A percentile compares a stretch with the other conserved stretches of the same genome.
These are phyloP conservation scores for Acarapis woodi DNA, from an alignment of 1,140 invertebrate species.

Conservation along the genomic window DNA sequence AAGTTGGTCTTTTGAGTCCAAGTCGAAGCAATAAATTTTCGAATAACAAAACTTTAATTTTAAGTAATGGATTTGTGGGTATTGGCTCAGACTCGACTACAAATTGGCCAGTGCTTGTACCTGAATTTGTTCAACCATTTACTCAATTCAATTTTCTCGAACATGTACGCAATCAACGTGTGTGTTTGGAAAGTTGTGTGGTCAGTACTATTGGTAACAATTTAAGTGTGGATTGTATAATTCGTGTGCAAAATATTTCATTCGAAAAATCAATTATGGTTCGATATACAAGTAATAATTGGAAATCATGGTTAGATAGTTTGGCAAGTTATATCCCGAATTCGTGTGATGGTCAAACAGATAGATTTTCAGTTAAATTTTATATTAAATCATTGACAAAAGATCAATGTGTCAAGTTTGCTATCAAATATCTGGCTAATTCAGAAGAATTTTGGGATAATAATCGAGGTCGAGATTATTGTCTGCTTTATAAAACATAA, in stretches of 20 bases:
- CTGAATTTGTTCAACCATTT: slow-evolving; percentile 43
- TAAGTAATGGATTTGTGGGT: neutral
- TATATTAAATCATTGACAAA: slow-evolving; percentile 14
- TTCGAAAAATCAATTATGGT: slow-evolving; percentile 68
- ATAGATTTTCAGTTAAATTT: slow-evolving; percentile 47
- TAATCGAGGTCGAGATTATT: slow-evolving; percentile 50
- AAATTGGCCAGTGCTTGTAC: neutral
- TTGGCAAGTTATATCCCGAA: slow-evolving; percentile 42
- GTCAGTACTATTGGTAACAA: slow-evolving; percentile 35
- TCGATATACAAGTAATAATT: slow-evolving; percentile 53
- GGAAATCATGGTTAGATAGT: slow-evolving; percentile 50
- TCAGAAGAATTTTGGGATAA: slow-evolving; percentile 64
- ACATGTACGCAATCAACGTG: slow-evolving; percentile 32
- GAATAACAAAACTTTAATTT: neutral
- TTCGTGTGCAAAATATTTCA: slow-evolving; percentile 60
- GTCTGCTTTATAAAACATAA: slow-evolving; percentile 1
- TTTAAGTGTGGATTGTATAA: slow-evolving; percentile 42
- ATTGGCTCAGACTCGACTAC: neutral
- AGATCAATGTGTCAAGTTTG: slow-evolving; percentile 45
- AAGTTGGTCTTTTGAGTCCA: neutral
- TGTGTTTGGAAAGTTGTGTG: slow-evolving; percentile 53
- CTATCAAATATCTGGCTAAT: slow-evolving; percentile 44
- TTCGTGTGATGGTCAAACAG: slow-evolving; percentile 71
- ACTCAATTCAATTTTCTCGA: slow-evolving; percentile 42
- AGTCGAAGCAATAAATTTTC: neutral